These are phyloP conservation scores for Ganaspis brasiliensis DNA, from an alignment of 2,888 invertebrate species.

Conservation along the genomic window DNA sequence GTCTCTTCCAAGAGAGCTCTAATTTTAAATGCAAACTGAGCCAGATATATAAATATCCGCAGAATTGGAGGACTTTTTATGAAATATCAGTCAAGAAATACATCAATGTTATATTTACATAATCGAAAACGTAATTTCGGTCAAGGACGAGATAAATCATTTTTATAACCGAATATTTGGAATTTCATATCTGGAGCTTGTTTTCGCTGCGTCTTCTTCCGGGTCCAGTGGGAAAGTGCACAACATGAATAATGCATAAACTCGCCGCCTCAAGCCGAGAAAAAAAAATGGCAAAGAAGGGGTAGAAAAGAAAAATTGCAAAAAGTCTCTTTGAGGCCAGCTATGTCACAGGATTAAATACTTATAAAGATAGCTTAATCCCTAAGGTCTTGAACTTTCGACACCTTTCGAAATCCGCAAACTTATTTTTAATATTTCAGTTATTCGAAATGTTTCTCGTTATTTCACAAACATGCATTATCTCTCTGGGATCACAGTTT, in stretches of 20 bases:
- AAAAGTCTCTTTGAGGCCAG: slow-evolving; percentile 2
- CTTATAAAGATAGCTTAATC: slow-evolving; percentile 23
- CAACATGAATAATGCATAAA: slow-evolving; percentile 65
- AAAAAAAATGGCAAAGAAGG: slow-evolving; percentile 40
- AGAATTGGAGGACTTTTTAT: background rate
- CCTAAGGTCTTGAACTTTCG: slow-evolving; percentile 20
- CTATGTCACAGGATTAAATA: slow-evolving; percentile 12
- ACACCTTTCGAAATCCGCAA: background rate
- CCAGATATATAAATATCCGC: background rate
- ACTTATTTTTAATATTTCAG: slow-evolving; percentile 13
- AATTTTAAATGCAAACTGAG: too few species aligned
- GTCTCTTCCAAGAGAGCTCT: too few species aligned
- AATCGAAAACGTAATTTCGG: slow-evolving; percentile 42
- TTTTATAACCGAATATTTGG: slow-evolving; percentile 12
- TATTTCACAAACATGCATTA: background rate
- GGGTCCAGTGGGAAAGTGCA: slow-evolving; percentile 51
- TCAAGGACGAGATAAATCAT: slow-evolving; percentile 34
- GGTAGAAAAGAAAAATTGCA: slow-evolving; percentile 1
- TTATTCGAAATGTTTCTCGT: slow-evolving; percentile 7
- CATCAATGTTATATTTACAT: slow-evolving; percentile 23
- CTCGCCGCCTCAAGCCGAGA: slow-evolving; percentile 23
- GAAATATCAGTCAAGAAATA: slow-evolving; percentile 5
- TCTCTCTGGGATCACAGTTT: background rate
- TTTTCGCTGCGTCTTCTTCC: slow-evolving; percentile 16
- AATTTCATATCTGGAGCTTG: slow-evolving; percentile 19